Conservation (phyloP, 2,888 invertebrate genomes). For the Tridacna crocea region DNA sequence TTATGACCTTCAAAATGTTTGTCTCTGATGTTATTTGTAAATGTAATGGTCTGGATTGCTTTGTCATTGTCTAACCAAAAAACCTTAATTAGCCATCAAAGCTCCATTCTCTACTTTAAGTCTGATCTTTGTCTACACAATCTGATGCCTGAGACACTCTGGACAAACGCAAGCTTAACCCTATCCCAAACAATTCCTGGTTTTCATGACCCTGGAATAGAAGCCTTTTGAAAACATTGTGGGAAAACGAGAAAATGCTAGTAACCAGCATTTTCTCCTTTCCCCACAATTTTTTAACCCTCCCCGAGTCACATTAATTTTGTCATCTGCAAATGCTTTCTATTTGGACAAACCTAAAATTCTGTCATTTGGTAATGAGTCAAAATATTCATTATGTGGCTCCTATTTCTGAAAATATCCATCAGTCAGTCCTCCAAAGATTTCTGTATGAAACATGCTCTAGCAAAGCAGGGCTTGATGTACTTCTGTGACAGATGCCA, state of each 20-base stretch:
- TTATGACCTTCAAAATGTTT: no score
- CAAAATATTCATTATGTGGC: no score
- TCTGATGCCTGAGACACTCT: neutral
- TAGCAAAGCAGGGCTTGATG: neutral
- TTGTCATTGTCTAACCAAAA: neutral
- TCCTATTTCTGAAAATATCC: no score
- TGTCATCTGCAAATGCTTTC: neutral
- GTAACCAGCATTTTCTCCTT: constrained; percentile 6
- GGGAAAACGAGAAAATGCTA: neutral
- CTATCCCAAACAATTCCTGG: neutral
- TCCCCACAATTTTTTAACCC: neutral
- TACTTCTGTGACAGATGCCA: no score
- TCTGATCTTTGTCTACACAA: neutral
- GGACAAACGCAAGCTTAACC: neutral
- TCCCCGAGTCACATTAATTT: neutral
- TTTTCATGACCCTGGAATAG: neutral
- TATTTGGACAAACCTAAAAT: neutral
- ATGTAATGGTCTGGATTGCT: neutral
- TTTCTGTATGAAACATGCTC: no score
- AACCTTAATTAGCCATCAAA: neutral
- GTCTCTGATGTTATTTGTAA: neutral
- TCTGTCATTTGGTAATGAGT: neutral
- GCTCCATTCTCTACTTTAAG: neutral
- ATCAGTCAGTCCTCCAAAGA: no score
- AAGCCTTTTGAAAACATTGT: neutral